Evolutionary conservation across 2,797 vertebrate genomes (phyloP), one percentile per base, ranked within the genome.

Genomic region (Tragelaphus oryx): DNA sequence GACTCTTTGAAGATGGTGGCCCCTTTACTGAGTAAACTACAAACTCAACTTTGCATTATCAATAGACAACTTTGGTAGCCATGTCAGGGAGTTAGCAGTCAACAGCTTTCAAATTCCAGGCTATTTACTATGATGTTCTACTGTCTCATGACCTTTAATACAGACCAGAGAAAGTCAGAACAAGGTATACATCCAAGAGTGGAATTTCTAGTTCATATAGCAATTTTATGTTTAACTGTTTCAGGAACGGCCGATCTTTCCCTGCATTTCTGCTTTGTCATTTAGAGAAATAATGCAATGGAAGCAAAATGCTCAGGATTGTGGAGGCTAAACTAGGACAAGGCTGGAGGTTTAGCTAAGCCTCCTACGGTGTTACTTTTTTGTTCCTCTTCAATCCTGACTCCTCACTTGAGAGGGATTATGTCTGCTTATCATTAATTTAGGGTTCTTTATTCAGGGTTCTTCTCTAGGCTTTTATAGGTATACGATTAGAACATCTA

Each of bases 401-500:
- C 1, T 14, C 28, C 4, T 33, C 6, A 50, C 60, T 37, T 14
- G 24, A 62, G 52, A 9, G 0, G 4, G 8, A 26, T 85, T 80
- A 17, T 50, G 26, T 52, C 5, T 93, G 12, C 14, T 92, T 88
- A 41, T 90, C 50, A 57, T 84, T 52, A 52, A 91, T 48, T 75
- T 60, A 50, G 5, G 8, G 17, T 37, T 92, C 17, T 84, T 41
- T 46, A 75, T 46, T 81, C 54, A 20, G 8, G 17, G 10, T 57
- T 94, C 26, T 74, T 50, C 4, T 26, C 24, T 4, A 91, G 60
- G 50, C 24, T 62, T 92, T 88, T 46, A 33, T 6, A 78, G 87
- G 91, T 90, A 94, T 41, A 9, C 87, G 30, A 95, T 93, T 33
- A 81, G 22, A 92, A 86, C 57, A 94, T 2, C 52, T 84, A 78